phyloP scores from a whole-genome alignment of 1,140 invertebrate species.

The Brachionus rotundiformis region DNA sequence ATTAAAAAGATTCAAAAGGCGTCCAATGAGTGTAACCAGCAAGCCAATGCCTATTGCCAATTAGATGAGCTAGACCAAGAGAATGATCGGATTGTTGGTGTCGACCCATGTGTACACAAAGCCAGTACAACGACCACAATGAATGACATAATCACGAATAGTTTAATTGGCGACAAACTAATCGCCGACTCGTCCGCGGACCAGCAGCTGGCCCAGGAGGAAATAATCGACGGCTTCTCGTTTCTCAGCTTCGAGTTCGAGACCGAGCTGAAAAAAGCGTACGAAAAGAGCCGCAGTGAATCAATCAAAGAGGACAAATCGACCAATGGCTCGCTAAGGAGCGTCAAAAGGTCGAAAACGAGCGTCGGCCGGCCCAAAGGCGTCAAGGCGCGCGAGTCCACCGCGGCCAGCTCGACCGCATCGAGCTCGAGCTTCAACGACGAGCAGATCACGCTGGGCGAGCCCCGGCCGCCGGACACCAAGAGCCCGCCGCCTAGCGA shows the following conservation, averaged over 20 bases:
- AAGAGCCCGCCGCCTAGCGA: background rate
- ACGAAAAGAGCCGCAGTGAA: background rate
- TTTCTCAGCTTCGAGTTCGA: constrained; percentile 21
- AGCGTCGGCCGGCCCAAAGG: background rate
- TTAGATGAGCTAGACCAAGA: background rate
- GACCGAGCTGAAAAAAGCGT: background rate
- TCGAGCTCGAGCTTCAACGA: background rate
- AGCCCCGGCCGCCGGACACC: background rate
- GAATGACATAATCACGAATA: background rate
- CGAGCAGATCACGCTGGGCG: background rate
- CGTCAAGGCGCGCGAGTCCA: background rate
- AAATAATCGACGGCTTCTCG: constrained; percentile 35
- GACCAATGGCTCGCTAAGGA: background rate
- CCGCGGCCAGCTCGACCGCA: background rate
- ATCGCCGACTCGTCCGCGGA: background rate
- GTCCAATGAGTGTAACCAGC: no score
- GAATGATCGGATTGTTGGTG: background rate
- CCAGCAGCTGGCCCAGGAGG: background rate
- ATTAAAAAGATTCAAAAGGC: no score
- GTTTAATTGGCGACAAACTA: background rate
- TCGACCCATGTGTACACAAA: background rate
- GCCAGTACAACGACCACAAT: background rate
- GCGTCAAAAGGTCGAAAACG: background rate
- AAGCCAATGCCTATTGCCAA: no score
- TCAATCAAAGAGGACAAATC: background rate